Conservation (phyloP, 2,797 vertebrate species). For the Melanotaenia boesemani region DNA sequence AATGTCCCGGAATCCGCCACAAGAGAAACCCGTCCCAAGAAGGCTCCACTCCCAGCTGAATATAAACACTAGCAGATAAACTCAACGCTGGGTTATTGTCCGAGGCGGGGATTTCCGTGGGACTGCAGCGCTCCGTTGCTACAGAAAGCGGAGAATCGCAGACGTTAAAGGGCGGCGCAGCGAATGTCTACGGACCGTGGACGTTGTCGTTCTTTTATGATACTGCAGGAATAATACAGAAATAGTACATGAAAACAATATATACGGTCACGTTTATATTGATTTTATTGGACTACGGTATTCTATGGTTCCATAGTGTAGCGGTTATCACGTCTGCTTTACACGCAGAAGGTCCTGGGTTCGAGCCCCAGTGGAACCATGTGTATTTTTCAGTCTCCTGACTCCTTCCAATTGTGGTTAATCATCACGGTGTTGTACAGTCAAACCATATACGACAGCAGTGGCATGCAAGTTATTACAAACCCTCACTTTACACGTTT, state of each 20-base stretch:
- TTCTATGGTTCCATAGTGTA: conserved; percentile 86
- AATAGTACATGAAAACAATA: too few species aligned
- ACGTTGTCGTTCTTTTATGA: not conserved
- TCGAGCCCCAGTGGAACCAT: conserved; percentile 88
- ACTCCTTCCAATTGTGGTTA: too few species aligned
- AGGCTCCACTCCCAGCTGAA: too few species aligned
- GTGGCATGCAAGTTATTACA: too few species aligned
- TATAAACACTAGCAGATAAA: not conserved
- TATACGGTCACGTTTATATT: too few species aligned
- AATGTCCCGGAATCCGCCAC: not conserved
- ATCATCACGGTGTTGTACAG: too few species aligned
- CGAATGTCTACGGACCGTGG: not conserved
- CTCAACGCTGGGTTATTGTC: not conserved
- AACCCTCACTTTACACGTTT: too few species aligned
- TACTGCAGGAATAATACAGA: too few species aligned
- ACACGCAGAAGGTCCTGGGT: conserved; percentile 90
- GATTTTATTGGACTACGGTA: too few species aligned
- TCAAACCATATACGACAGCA: too few species aligned
- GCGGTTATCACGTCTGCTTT: conserved; percentile 90
- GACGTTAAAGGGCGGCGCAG: not conserved
- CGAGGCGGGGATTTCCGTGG: not conserved
- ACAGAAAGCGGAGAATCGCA: not conserved
- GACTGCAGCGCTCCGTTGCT: not conserved
- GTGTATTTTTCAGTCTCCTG: rapidly evolving
- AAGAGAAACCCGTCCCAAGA: not conserved